Percentiles rank a stretch among this genome's conserved stretches.
Evolutionary conservation across 2,797 vertebrate genomes (phyloP).

Genomic region (Silurus aristotelis): DNA sequence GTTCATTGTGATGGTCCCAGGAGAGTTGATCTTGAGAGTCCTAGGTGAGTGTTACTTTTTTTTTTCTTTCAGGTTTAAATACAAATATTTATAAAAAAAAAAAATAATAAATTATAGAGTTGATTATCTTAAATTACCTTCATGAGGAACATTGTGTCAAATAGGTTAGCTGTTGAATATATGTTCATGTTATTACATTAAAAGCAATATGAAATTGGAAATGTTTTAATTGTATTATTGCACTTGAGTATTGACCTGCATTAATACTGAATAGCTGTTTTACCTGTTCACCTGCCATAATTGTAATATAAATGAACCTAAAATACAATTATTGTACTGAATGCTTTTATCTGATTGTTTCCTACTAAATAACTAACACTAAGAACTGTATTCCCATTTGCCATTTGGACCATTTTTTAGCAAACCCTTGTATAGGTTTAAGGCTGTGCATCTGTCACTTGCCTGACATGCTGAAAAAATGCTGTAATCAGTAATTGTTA

Average conservation of each 20-base stretch:
- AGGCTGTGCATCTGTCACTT: background rate
- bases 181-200: background rate
- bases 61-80: background rate
- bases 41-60: constrained; percentile 65
- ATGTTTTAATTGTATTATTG: background rate
- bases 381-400: background rate
- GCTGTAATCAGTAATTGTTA: background rate
- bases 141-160: background rate
- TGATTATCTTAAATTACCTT: background rate
- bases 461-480: background rate
- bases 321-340: background rate
- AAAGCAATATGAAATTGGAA: background rate
- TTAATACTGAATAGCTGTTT: background rate
- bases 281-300: background rate
- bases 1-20: constrained; percentile 22
- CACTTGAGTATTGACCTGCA: background rate
- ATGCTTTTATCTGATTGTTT: background rate
- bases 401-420: background rate
- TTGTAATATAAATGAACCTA: too few relatives aligned
- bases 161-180: background rate
- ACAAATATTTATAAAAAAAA: background rate
- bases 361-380: background rate
- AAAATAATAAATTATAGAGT: background rate
- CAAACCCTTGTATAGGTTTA: background rate
- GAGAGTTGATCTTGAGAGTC: constrained; percentile 34